Conservation (phyloP, 2,113 vertebrate genomes). For the Symphodus melops region DNA sequence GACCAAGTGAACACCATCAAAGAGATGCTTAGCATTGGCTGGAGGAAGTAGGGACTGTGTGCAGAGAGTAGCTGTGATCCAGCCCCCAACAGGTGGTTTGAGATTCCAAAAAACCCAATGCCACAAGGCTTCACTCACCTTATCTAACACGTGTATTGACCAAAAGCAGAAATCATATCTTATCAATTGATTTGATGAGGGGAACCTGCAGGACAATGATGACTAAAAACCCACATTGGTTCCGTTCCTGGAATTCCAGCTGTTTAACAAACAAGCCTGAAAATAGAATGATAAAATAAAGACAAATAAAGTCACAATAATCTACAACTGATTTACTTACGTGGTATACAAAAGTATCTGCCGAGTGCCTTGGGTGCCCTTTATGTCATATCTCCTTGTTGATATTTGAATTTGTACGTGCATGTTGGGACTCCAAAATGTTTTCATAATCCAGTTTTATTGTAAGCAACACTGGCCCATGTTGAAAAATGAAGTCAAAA, state of each 20-base stretch:
- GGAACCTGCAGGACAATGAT: not conserved
- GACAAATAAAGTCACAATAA: conserved; percentile 66
- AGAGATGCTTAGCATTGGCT: conserved; percentile 11
- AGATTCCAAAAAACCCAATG: not conserved
- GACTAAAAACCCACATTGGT: conserved; percentile 46
- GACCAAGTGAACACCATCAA: conserved; percentile 11
- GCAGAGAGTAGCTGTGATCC: conserved; percentile 1
- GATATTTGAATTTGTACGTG: conserved; percentile 81
- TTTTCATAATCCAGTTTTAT: conserved; percentile 86
- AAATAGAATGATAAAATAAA: conserved; percentile 72
- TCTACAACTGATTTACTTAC: conserved; percentile 56
- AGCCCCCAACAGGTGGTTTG: conserved; percentile 47
- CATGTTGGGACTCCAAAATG: conserved; percentile 77
- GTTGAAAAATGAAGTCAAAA: conserved; percentile 82
- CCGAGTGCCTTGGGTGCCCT: conserved; percentile 65
- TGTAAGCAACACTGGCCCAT: conserved; percentile 80
- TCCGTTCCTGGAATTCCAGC: conserved; percentile 38
- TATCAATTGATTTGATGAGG: not conserved
- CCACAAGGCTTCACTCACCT: not conserved
- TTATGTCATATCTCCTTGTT: conserved; percentile 82
- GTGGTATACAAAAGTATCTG: conserved; percentile 70
- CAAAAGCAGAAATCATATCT: no score
- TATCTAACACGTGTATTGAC: no score
- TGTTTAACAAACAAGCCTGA: conserved; percentile 67
- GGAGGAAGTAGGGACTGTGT: not conserved